Percentiles rank a stretch among this genome's conserved stretches.
Conservation (phyloP, 2,113 vertebrate genomes). For the Tragelaphus imberbis region DNA sequence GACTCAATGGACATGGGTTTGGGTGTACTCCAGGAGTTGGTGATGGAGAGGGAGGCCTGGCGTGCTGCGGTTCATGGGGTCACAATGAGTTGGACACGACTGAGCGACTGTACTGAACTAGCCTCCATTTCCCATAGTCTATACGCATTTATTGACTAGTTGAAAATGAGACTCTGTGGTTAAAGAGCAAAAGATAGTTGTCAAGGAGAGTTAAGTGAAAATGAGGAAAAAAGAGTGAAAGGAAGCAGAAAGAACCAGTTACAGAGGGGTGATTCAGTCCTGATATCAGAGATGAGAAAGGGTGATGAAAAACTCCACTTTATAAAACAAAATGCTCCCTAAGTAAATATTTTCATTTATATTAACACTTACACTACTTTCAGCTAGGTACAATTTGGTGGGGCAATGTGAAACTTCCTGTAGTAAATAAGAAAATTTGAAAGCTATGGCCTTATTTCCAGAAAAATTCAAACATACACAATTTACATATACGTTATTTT, state of each 20-base stretch:
- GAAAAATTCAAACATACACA: not conserved
- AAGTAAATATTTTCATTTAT: not conserved
- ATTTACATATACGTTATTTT: not conserved
- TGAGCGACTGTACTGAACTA: not conserved
- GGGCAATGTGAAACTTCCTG: not conserved
- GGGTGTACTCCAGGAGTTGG: not conserved
- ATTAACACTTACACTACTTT: not conserved
- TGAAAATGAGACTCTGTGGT: not conserved
- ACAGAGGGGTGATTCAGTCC: not conserved
- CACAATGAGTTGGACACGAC: not conserved
- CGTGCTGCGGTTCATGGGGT: rapidly evolving
- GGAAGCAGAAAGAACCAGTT: not conserved
- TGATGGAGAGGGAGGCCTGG: not conserved
- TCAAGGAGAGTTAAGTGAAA: not conserved
- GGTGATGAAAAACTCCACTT: not conserved
- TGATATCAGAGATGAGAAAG: not conserved
- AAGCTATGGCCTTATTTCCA: not conserved
- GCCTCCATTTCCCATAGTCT: not conserved
- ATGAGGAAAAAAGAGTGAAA: not conserved
- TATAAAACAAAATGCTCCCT: not conserved
- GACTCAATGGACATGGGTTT: not conserved
- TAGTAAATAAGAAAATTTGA: not conserved
- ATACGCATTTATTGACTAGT: not conserved
- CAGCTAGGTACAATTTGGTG: not conserved
- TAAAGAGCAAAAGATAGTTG: not conserved